These are phyloP conservation scores for Antigone vipio DNA, from an alignment of 2,113 vertebrate genomes.

Conservation along the genomic window DNA sequence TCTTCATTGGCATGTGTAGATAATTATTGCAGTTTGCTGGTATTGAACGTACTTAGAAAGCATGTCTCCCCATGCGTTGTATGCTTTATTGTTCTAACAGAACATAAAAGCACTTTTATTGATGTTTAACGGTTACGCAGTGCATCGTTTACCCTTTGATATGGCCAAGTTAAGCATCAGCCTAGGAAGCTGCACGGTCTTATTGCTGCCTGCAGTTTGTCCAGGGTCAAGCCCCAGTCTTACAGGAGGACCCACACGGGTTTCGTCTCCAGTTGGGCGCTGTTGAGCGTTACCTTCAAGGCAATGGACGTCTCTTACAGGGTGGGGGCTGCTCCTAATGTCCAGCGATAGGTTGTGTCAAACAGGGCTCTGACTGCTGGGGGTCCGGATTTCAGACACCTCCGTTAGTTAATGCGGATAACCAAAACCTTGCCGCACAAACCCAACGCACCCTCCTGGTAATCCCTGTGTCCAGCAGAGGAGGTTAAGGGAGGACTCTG, in stretches of 20 bases:
- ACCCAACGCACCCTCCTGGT: no score
- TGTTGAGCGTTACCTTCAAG: neutral
- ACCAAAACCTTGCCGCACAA: no score
- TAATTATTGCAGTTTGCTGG: neutral
- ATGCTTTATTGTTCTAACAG: neutral
- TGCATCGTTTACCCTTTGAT: neutral
- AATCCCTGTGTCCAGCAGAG: neutral
- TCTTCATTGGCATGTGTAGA: neutral
- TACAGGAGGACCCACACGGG: fast-evolving
- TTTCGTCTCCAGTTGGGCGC: fast-evolving
- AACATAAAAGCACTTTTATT: neutral
- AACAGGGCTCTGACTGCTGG: neutral
- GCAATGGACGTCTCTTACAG: neutral
- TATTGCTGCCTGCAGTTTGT: neutral
- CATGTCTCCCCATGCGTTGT: no score
- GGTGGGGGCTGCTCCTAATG: neutral
- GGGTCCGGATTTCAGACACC: neutral
- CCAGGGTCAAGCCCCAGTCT: neutral
- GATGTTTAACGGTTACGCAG: neutral
- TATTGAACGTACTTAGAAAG: neutral
- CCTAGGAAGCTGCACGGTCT: neutral
- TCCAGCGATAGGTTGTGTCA: neutral
- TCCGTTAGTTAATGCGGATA: no score
- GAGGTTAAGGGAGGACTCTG: neutral
- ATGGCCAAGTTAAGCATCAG: neutral